phyloP scores from a whole-genome alignment of 2,113 vertebrate genomes.

The Lepisosteus oculatus region DNA sequence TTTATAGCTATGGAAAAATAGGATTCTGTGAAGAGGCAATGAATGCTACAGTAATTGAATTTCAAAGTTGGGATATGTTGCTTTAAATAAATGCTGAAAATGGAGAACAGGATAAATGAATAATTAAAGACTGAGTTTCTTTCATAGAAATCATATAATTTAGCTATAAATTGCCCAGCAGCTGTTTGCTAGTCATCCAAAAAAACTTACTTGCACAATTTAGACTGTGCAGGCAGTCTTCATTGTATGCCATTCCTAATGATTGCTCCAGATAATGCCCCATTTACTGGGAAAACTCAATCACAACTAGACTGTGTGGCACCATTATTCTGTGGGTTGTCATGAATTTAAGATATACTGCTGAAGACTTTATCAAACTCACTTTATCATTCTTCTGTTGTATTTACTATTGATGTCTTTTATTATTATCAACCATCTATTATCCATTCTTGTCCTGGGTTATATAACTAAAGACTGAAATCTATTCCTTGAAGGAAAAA shows the following conservation, averaged over 20 bases:
- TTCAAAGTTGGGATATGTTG: too few relatives aligned
- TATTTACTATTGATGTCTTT: conserved; percentile 13
- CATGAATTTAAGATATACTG: background rate
- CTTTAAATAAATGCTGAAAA: too few relatives aligned
- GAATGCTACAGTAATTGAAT: too few relatives aligned
- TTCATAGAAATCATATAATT: too few relatives aligned
- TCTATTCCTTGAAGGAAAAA: too few relatives aligned
- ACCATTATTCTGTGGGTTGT: conserved; percentile 8
- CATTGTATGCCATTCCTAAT: conserved; percentile 48
- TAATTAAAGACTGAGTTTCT: too few relatives aligned
- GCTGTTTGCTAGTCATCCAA: conserved; percentile 41
- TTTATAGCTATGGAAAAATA: too few relatives aligned
- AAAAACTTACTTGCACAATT: conserved; percentile 48
- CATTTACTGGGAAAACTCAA: conserved; percentile 48
- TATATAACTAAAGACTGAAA: conserved; percentile 10
- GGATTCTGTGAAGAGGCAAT: too few relatives aligned
- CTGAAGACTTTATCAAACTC: background rate
- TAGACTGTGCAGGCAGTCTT: conserved; percentile 57
- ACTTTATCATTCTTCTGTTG: conserved; percentile 34
- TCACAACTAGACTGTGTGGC: conserved; percentile 17
- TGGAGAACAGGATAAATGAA: too few relatives aligned
- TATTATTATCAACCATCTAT: background rate
- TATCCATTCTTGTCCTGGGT: too few relatives aligned
- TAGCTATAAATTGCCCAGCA: too few relatives aligned
- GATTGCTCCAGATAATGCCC: conserved; percentile 52